Conservation (phyloP, 2,113 vertebrate genomes). For the Nasalis larvatus region DNA sequence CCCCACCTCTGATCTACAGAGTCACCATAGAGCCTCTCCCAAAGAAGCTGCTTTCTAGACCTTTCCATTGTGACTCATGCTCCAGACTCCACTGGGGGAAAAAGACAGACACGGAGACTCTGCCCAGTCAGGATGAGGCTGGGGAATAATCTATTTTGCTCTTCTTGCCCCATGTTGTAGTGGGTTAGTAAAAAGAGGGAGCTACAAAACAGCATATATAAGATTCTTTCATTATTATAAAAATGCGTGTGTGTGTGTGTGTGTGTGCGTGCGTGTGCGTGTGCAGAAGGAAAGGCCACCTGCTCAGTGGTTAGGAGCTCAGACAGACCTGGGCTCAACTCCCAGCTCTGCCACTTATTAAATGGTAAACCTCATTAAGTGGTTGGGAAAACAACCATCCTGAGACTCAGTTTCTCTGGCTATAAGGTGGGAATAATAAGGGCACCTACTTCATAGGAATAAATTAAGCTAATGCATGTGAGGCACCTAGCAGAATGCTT, state of each 20-base stretch:
- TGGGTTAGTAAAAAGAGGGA: neutral
- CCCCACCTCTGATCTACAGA: neutral
- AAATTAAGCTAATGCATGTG: neutral
- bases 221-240: neutral
- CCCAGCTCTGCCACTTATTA: neutral
- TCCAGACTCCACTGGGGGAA: rapidly evolving
- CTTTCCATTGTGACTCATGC: neutral
- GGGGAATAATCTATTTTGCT: neutral
- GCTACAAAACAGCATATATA: neutral
- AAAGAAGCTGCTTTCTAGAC: neutral
- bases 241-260: neutral
- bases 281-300: neutral
- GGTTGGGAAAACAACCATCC: too few species aligned
- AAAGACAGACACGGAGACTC: neutral
- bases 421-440: neutral
- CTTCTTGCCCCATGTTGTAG: neutral
- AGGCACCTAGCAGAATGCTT: neutral
- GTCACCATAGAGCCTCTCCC: neutral
- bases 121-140: rapidly evolving
- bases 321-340: neutral
- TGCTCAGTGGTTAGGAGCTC: neutral
- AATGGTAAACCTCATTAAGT: neutral
- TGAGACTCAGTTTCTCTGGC: neutral
- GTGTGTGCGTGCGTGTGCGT: rapidly evolving
- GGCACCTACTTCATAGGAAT: neutral